These are phyloP conservation scores for Hiodon alosoides DNA, from an alignment of 2,113 vertebrate species.

Conservation along the genomic window DNA sequence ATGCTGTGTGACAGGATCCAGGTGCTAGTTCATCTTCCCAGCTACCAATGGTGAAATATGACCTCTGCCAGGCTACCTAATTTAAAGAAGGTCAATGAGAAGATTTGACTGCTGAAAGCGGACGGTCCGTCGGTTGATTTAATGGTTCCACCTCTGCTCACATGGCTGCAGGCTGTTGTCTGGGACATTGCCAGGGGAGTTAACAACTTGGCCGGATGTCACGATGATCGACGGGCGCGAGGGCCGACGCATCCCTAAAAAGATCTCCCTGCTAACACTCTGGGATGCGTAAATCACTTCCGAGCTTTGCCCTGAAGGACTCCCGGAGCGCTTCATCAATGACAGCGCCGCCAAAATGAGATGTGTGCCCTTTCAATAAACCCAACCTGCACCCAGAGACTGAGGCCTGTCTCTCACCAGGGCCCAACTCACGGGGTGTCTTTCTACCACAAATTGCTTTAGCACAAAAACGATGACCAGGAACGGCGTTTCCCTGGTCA, in stretches of 20 bases:
- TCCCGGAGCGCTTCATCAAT: slow-evolving; percentile 40
- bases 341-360: slow-evolving; percentile 48
- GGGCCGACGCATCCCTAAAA: slow-evolving; percentile 1
- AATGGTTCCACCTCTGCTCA: background rate
- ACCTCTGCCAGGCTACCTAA: slow-evolving; percentile 1
- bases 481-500: background rate
- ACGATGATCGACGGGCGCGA: slow-evolving; percentile 21
- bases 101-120: background rate
- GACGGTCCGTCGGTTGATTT: background rate
- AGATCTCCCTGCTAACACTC: slow-evolving; percentile 7
- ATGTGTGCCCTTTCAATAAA: slow-evolving; percentile 54
- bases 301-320: slow-evolving; percentile 38
- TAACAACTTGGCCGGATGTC: slow-evolving; percentile 16
- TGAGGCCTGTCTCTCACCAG: slow-evolving; percentile 38
- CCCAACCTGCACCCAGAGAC: slow-evolving; percentile 37
- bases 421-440: slow-evolving; percentile 5
- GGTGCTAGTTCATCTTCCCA: background rate
- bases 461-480: background rate
- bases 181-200: slow-evolving; percentile 1
- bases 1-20: background rate
- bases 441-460: slow-evolving; percentile 6
- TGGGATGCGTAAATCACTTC: slow-evolving; percentile 41
- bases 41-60: background rate
- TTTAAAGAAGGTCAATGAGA: slow-evolving; percentile 19
- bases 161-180: background rate